Evolutionary conservation across 2,797 vertebrate genomes (phyloP), one percentile per base, ranked within the genome.

Genomic region (Anabas testudineus): DNA sequence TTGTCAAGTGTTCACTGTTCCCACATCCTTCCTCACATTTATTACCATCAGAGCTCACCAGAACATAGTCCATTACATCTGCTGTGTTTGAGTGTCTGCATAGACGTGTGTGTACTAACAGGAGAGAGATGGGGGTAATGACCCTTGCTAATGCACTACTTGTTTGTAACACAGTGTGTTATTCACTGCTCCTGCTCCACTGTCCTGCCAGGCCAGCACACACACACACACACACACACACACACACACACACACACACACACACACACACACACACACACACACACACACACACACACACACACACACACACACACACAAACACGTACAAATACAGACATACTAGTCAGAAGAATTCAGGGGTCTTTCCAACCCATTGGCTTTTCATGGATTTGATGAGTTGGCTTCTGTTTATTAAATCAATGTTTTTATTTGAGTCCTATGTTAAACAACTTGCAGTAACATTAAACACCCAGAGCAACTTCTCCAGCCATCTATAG

Each of bases 91-190:
- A 47, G 42, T 49, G 60, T 64, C 42, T 63, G 61, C 21, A 16
- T 36, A 30, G 10, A n/a, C 71, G 67, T 70, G 69, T 68, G 73
- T 30, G 63, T 6, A 30, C 30, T 75, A 34, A 0, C 32, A 59
- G 68, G 37, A 63, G 46, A 63, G 30, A 67, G 71, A 83, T 72
- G 78, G 34, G 51, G 81, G 72, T 81, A 87, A 89, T 86, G 81
- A 73, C 36, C 80, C 81, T 56, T 78, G 73, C 62, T 81, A 86
- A 87, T 87, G 65, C 71, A 64, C 62, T 80, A 69, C 80, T 79
- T 77, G 76, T 79, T 75, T 79, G 80, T 70, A 71, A 73, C 72
- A 64, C 67, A 76, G 74, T 87, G 79, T 83, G 67, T 82, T 81
- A 82, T 75, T 84, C 74, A 83, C 78, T 15, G 36, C 54, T 42